Evolutionary conservation across 2,888 invertebrate species (phyloP).

Genomic region (Lasioglossum leucozonium): DNA sequence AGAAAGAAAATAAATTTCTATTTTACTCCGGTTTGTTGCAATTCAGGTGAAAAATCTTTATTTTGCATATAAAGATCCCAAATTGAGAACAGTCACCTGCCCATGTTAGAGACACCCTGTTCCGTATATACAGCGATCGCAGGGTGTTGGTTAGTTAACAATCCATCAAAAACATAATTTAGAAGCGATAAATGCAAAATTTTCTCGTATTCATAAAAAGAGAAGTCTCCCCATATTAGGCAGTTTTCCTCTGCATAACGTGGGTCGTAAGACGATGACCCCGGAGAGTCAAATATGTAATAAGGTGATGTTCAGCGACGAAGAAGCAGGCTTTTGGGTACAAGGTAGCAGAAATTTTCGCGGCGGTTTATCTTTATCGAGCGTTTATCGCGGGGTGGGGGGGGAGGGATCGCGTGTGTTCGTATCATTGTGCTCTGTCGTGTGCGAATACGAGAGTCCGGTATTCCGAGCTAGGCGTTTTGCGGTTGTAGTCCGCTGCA

Average conservation of each 20-base stretch:
- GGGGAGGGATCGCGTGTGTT: background rate
- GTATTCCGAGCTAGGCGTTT: slow-evolving; percentile 55
- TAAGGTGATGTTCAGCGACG: background rate
- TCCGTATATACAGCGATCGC: too few species aligned
- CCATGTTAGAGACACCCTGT: too few species aligned
- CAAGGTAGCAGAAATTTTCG: background rate
- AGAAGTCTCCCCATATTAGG: background rate
- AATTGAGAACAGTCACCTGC: too few species aligned
- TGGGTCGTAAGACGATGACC: background rate
- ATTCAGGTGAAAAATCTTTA: too few species aligned
- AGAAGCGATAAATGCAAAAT: too few species aligned
- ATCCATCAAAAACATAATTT: background rate
- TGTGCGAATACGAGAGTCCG: slow-evolving; percentile 30
- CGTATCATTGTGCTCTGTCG: background rate
- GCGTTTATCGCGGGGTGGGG: background rate
- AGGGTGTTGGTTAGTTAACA: too few species aligned
- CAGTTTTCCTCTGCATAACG: background rate
- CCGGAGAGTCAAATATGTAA: background rate
- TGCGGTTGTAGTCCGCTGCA: slow-evolving; percentile 63
- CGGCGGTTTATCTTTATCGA: background rate
- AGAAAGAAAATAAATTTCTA: too few species aligned
- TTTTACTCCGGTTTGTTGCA: too few species aligned
- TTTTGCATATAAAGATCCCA: too few species aligned
- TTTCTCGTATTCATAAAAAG: background rate
- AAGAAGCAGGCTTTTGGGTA: background rate